These are phyloP conservation scores for Ruditapes philippinarum DNA, from an alignment of 1,140 invertebrate genomes.

Conservation along the genomic window DNA sequence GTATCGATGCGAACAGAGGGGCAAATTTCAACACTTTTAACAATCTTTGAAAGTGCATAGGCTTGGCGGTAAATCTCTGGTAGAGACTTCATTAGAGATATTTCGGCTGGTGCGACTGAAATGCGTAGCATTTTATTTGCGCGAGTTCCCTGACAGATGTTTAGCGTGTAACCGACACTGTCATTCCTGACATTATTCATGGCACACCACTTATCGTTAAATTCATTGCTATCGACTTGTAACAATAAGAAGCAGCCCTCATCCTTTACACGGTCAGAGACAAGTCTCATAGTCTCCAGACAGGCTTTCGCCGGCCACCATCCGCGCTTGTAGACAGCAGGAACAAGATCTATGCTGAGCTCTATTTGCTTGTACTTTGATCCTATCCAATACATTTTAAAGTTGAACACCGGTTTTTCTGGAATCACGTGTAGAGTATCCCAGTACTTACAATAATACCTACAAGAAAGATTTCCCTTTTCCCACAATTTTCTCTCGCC, in stretches of 20 bases:
- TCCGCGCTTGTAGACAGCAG: background rate
- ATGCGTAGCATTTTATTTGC: background rate
- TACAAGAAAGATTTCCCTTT: background rate
- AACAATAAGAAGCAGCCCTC: background rate
- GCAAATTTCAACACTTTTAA: background rate
- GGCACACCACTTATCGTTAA: background rate
- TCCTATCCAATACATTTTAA: background rate
- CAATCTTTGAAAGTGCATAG: background rate
- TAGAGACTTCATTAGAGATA: background rate
- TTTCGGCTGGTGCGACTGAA: background rate
- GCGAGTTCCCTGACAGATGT: background rate
- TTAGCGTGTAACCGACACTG: background rate
- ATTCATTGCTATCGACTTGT: background rate
- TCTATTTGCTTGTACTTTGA: background rate
- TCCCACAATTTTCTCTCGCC: background rate
- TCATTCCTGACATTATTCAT: background rate
- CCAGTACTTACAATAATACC: background rate
- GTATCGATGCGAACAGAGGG: background rate
- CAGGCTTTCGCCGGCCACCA: background rate
- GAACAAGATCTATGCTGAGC: background rate
- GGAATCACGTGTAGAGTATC: background rate
- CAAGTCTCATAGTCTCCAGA: background rate
- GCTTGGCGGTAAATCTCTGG: background rate
- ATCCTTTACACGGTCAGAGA: background rate
- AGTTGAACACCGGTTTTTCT: background rate